phyloP scores from a whole-genome alignment of 2,113 vertebrate genomes.

The Proteles cristata region DNA sequence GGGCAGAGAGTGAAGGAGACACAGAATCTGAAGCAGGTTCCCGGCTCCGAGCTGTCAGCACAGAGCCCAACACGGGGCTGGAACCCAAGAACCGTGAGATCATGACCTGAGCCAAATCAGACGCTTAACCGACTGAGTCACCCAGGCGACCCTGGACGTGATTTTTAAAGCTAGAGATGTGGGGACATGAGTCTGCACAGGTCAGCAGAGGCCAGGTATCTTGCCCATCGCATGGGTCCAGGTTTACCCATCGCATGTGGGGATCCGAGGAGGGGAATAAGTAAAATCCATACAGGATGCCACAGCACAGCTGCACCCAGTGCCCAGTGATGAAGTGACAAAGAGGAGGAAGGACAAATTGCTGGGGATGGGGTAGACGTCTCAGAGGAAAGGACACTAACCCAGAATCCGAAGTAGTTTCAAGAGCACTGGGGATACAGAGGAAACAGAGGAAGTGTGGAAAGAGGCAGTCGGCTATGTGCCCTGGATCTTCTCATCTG shows the following conservation, averaged over 20 bases:
- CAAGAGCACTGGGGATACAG: fast-evolving
- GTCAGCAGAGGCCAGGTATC: background rate
- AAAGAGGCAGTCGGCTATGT: background rate
- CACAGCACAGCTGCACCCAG: background rate
- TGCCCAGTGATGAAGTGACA: background rate
- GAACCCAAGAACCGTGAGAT: too few species aligned
- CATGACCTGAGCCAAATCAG: too few species aligned
- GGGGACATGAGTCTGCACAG: background rate
- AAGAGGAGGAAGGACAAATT: background rate
- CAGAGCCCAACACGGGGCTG: too few species aligned
- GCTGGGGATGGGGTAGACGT: background rate
- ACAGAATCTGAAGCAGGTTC: too few species aligned
- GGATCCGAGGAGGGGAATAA: background rate
- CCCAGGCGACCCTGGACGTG: too few species aligned
- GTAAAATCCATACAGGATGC: background rate
- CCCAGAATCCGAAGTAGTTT: background rate
- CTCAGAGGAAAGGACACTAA: background rate
- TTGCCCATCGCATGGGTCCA: background rate
- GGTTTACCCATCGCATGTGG: background rate
- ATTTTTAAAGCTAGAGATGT: background rate
- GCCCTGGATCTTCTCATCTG: background rate
- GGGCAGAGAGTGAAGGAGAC: too few species aligned
- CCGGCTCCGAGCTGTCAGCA: too few species aligned
- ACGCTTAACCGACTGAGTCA: too few species aligned
- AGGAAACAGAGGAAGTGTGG: background rate